Base-by-base conservation (phyloP, 2,797 vertebrate genomes). In the Loriculus beryllinus region DNA sequence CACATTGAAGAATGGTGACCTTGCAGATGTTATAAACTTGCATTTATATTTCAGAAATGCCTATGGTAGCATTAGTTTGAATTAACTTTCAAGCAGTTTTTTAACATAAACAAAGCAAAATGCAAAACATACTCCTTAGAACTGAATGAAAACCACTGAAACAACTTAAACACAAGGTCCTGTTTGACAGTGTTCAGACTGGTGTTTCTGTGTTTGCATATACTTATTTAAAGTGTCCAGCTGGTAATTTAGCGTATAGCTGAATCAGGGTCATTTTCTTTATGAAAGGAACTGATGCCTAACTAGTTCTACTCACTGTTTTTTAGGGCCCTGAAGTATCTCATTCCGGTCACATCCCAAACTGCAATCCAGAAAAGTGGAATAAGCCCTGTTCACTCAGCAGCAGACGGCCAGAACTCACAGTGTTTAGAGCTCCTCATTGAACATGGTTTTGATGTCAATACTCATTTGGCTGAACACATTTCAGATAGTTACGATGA, bases 321-420 rank as follows among this genome's bases (percentile, higher is more conserved):
- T 78, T 81, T 68, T 95, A 99, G 98, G 33, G 98, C 97, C 15
- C 74, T 99, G 96, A 98, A 98, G 96, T 98, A 98, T 92, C 97
- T 99, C 56, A 98, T 99, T 80, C 98, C 98, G 2, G 83, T 98
- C n/a, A 99, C 98, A 70, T 98, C 97, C 70, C 98, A 95, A 96
- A 97, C 95, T 69, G 98, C 98, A 76, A 97, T 99, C 45, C 97
- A 92, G 74, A 97, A 97, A 95, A 98, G 98, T 15, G 98, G 98
- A 10, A 97, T 98, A 76, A 99, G 98, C 35, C 98, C 98, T 12
- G 51, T 99, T 79, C 98, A 98, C 92, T 98, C 98, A 9, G 98
- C 98, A 6, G 97, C 97, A 14, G 98, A 98, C 14, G 98, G 98
- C 29, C 98, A 99, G 52, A 98, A 98, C 9, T 86, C 89, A 2